Conservation (phyloP, 2,888 invertebrate genomes). For the Drosophila anomalipes region DNA sequence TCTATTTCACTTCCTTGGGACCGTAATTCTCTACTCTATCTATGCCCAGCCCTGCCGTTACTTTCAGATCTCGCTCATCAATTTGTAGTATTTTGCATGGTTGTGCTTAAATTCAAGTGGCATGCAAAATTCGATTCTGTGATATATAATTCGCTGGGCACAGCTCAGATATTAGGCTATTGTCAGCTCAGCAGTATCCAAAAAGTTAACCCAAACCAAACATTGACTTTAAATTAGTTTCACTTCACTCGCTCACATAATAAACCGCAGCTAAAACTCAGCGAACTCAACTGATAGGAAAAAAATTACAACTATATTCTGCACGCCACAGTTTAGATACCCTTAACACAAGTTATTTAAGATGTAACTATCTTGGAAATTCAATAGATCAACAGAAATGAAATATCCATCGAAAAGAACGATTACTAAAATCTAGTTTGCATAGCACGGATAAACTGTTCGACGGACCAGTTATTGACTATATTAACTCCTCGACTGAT, state of each 20-base stretch:
- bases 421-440: neutral
- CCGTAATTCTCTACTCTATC: neutral
- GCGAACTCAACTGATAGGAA: constrained; percentile 29
- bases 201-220: constrained; percentile 45
- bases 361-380: neutral
- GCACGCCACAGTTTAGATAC: neutral
- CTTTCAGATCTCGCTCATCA: constrained; percentile 20
- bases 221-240: constrained; percentile 75
- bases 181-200: constrained; percentile 2
- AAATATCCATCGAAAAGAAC: neutral
- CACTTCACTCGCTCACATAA: constrained; percentile 67
- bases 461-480: neutral
- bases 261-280: constrained; percentile 60
- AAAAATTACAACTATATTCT: neutral
- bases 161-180: constrained; percentile 13
- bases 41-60: constrained; percentile 1
- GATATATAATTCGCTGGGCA: constrained; percentile 7
- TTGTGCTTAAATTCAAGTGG: constrained; percentile 8
- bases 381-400: neutral
- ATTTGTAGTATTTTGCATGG: constrained; percentile 7
- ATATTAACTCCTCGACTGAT: neutral
- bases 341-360: neutral
- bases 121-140: constrained; percentile 15
- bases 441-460: neutral
- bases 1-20: neutral